These are phyloP conservation scores for Semnornis frantzii DNA, from an alignment of 2,113 vertebrate genomes.

Conservation along the genomic window DNA sequence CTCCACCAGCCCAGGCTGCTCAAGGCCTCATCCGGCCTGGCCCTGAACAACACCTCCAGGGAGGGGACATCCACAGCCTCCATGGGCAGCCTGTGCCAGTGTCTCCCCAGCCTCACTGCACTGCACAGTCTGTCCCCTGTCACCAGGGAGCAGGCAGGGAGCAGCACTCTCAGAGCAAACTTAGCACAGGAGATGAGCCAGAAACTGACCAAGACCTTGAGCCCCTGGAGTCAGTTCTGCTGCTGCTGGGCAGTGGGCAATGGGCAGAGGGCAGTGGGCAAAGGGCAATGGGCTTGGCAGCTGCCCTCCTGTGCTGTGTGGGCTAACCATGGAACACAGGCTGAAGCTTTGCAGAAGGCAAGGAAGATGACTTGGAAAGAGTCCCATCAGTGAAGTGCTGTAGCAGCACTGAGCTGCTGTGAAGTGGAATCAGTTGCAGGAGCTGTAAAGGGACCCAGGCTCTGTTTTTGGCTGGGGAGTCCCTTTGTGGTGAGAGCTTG, in stretches of 20 bases:
- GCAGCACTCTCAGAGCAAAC: background rate
- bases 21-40: too few species aligned
- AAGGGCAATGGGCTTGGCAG: background rate
- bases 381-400: background rate
- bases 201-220: background rate
- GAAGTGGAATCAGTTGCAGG: background rate
- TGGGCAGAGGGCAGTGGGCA: background rate
- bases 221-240: background rate
- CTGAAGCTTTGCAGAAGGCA: background rate
- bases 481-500: background rate
- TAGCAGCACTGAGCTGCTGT: background rate
- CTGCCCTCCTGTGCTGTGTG: fast-evolving
- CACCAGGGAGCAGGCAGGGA: background rate
- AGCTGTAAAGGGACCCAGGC: background rate
- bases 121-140: background rate
- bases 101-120: too few species aligned
- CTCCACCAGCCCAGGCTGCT: too few species aligned
- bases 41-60: too few species aligned
- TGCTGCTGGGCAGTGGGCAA: background rate
- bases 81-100: too few species aligned
- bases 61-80: too few species aligned
- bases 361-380: background rate
- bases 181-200: background rate
- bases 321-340: background rate
- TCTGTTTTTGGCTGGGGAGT: conserved; percentile 3